Evolutionary conservation across 2,888 invertebrate genomes (phyloP).

Genomic region (Parthenolecanium corni): DNA sequence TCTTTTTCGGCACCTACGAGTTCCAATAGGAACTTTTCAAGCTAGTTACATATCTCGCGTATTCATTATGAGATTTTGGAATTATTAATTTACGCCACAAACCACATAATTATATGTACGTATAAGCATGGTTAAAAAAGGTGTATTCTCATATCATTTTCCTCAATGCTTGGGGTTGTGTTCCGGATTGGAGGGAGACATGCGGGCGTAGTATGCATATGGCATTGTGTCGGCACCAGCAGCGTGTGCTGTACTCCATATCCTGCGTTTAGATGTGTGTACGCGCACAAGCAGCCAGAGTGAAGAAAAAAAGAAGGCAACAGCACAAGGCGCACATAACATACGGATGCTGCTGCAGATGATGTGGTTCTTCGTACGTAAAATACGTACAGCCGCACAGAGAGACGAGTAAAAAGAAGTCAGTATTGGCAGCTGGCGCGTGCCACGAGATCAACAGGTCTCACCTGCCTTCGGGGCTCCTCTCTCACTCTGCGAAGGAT

Average conservation of each 20-base stretch:
- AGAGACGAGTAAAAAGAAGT: too few relatives aligned
- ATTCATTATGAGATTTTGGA: too few relatives aligned
- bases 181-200: not conserved
- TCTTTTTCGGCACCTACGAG: too few relatives aligned
- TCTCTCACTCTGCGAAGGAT: not conserved
- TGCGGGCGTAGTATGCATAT: not conserved
- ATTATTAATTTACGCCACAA: too few relatives aligned
- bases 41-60: too few relatives aligned
- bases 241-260: not conserved
- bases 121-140: too few relatives aligned
- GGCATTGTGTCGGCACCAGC: not conserved
- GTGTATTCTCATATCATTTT: too few relatives aligned
- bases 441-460: conserved; percentile 27
- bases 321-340: not conserved
- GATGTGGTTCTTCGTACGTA: conserved; percentile 1
- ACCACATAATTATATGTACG: too few relatives aligned
- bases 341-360: conserved; percentile 23
- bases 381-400: too few relatives aligned
- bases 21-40: too few relatives aligned
- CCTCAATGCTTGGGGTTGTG: too few relatives aligned
- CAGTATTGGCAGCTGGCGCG: conserved; percentile 25
- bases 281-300: not conserved
- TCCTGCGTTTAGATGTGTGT: not conserved
- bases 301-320: too few relatives aligned
- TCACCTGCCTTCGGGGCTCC: conserved; percentile 24